A percentile compares a stretch with the other conserved stretches of the same genome.
Conservation (phyloP, 2,797 vertebrate genomes). For the Prunella strophiata region DNA sequence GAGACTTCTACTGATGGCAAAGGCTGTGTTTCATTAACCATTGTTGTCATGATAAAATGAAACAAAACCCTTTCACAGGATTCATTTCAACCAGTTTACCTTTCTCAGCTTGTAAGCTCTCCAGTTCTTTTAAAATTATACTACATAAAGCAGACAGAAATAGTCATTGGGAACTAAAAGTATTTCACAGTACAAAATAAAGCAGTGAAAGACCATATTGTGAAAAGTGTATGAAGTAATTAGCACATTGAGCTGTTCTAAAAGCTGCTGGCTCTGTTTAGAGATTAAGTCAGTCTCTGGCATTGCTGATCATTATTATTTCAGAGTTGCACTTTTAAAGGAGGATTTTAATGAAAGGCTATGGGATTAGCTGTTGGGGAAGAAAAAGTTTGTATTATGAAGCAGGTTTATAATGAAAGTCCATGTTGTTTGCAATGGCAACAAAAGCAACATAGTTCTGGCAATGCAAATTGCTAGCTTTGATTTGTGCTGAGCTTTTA, state of each 20-base stretch:
- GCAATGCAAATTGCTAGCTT: neutral
- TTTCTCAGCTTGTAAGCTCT: neutral
- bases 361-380: neutral
- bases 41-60: neutral
- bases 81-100: neutral
- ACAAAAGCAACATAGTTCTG: neutral
- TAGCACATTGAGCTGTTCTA: neutral
- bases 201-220: neutral
- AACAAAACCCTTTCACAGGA: neutral
- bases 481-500: neutral
- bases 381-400: neutral
- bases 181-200: neutral
- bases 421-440: neutral
- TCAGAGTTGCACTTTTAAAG: neutral
- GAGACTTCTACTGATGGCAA: neutral
- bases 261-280: neutral
- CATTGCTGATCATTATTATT: neutral
- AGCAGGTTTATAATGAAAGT: neutral
- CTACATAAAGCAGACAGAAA: neutral
- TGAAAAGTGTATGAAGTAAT: neutral
- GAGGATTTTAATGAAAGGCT: neutral
- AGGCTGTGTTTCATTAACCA: neutral
- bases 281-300: conserved; percentile 34
- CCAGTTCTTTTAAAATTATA: neutral
- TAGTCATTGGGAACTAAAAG: neutral